A percentile compares a stretch with the other conserved stretches of the same genome.
These are phyloP conservation scores for Podotricha telesiphe DNA, from an alignment of 2,888 invertebrate species.

Conservation along the genomic window DNA sequence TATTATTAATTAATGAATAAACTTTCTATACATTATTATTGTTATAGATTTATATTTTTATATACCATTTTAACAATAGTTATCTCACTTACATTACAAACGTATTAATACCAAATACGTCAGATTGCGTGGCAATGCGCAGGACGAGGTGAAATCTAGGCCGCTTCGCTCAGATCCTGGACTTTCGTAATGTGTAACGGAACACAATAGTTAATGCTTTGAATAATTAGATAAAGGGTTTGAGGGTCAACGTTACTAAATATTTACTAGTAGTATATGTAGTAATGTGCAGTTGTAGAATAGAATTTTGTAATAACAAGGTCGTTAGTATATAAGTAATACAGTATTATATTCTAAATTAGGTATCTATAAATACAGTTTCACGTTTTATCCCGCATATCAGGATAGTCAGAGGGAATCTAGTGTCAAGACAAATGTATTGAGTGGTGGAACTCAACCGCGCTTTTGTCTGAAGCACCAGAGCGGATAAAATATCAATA, in stretches of 20 bases:
- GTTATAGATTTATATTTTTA: too few relatives aligned
- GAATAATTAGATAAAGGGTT: constrained; percentile 7
- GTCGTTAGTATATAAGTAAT: background rate
- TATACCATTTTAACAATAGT: too few relatives aligned
- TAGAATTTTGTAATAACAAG: background rate
- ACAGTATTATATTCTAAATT: too few relatives aligned
- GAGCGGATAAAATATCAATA: too few relatives aligned
- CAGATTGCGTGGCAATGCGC: constrained; percentile 30
- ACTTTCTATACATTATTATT: too few relatives aligned
- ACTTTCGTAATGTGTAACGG: constrained; percentile 38
- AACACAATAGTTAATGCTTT: constrained; percentile 37
- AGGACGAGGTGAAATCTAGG: constrained; percentile 50
- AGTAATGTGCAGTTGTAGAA: background rate
- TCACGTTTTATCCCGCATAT: too few relatives aligned
- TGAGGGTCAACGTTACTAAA: background rate
- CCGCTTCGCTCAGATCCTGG: constrained; percentile 44
- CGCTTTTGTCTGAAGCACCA: too few relatives aligned
- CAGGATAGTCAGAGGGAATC: too few relatives aligned
- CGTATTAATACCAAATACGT: constrained; percentile 23
- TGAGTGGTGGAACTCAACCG: too few relatives aligned
- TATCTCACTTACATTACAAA: background rate
- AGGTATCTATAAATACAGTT: too few relatives aligned
- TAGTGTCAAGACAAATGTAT: too few relatives aligned
- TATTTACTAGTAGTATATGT: background rate
- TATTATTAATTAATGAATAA: too few relatives aligned